Evolutionary conservation across 2,888 invertebrate species (phyloP), one percentile per base, ranked within the genome.

Genomic region (Parascotia fuliginaria): DNA sequence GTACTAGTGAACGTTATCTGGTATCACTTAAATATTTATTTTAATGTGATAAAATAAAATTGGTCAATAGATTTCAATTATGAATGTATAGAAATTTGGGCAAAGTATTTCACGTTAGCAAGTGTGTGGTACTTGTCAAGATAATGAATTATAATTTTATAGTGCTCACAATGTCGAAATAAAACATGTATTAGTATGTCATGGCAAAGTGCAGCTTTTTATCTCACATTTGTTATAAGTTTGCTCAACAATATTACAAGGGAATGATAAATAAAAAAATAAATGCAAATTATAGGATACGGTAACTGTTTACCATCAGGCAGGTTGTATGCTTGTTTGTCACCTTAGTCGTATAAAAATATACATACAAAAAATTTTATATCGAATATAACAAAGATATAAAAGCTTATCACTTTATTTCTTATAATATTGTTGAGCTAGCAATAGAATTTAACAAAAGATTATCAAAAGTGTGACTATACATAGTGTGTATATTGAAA

Each of bases 401-500:
- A 6, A 24, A 6, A 24, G 7, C 7, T 6, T 24, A 7, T 7
- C 24, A 24, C 7, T 24, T 24, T 24, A 7, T 24, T 9, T 24
- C 7, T 24, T 24, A 24, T 6, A 6, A 24, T 24, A 24, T 24
- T 24, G 24, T 24, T 24, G 24, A 24, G 3, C 7, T 9, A 6
- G 1, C 48, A 19, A 44, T 55, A 42, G 16, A 13, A 46, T 60
- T 60, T 51, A 32, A 47, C 45, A 61, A 49, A 56, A 52, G 65
- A 63, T 62, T 63, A 44, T 63, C 49, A 50, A 59, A 64, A 40
- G 56, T 49, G 62, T 64, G 60, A 62, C 7, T 34, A 59, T 48
- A 60, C 37, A 52, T 60, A 60, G 55, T 64, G 55, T 60, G 55
- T 62, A 60, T 59, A 59, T 50, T 60, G 55, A 60, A 62, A 47